phyloP scores from a whole-genome alignment of 2,113 vertebrate species.

The Trochalopteron elliotii region DNA sequence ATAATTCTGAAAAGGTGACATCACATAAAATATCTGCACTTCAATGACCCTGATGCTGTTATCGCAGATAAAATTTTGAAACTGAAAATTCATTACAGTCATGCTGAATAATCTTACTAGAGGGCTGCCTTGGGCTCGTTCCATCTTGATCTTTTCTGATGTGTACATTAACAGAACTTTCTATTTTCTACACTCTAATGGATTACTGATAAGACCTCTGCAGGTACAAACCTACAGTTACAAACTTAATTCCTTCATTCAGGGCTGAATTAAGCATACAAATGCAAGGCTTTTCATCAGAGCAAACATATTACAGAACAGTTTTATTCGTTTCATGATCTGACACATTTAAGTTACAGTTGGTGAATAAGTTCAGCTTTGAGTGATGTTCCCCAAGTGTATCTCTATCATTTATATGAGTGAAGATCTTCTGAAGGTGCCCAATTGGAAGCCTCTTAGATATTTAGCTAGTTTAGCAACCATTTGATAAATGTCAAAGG shows the following conservation, averaged over 20 bases:
- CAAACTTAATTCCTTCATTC: background rate
- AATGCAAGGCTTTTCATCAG: background rate
- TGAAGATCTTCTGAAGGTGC: background rate
- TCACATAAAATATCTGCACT: background rate
- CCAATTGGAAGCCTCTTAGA: background rate
- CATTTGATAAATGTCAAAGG: constrained; percentile 36
- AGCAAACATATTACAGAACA: background rate
- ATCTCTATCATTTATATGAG: background rate
- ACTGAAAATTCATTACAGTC: background rate
- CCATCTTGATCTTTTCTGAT: background rate
- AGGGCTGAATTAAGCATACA: background rate
- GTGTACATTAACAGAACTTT: background rate
- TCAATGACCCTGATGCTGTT: background rate
- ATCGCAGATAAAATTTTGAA: background rate
- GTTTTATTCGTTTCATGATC: background rate
- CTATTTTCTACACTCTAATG: background rate
- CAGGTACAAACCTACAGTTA: background rate
- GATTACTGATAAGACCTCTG: background rate
- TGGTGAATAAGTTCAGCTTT: background rate
- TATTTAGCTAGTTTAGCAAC: background rate
- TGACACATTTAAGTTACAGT: background rate
- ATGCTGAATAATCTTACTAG: background rate
- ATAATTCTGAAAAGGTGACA: background rate
- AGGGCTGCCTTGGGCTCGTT: background rate
- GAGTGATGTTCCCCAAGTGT: background rate